Percentiles rank a stretch among this genome's conserved stretches.
Evolutionary conservation across 1,140 invertebrate genomes (phyloP).

Genomic region (Drosophila nebulosa): DNA sequence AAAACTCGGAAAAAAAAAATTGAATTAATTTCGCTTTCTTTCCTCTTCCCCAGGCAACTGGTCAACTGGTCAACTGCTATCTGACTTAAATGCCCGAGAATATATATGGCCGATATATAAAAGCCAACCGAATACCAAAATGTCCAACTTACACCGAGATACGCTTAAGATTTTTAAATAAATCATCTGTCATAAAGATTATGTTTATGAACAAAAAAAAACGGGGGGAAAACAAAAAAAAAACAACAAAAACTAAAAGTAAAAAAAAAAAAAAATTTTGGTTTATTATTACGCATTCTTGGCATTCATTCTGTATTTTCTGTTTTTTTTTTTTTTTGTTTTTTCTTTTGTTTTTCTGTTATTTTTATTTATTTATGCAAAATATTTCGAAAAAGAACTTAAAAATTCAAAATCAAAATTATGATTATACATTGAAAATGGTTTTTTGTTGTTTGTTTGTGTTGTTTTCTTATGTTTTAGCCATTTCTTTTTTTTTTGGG

Average conservation of each 20-base stretch:
- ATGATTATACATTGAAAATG: slow-evolving; percentile 79
- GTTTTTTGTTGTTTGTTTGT: slow-evolving; percentile 41
- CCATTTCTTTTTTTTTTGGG: slow-evolving; percentile 28
- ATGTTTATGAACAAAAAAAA: not conserved
- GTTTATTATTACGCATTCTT: not conserved
- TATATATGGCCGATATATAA: not conserved
- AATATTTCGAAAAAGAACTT: slow-evolving; percentile 81
- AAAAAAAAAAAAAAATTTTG: not conserved
- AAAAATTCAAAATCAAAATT: slow-evolving; percentile 74
- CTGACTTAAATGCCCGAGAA: not conserved
- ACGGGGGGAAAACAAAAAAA: not conserved
- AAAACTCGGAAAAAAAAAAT: too few relatives aligned
- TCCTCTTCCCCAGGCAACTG: not conserved
- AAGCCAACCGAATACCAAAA: not conserved
- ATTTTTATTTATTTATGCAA: slow-evolving; percentile 81
- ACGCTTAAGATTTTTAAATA: slow-evolving; percentile 23
- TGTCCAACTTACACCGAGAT: not conserved
- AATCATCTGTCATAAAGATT: slow-evolving; percentile 32
- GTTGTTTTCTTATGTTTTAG: slow-evolving; percentile 68
- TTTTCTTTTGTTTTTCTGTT: slow-evolving; percentile 72
- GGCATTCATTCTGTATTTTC: not conserved
- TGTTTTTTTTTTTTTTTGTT: slow-evolving; percentile 51
- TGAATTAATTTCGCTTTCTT: not conserved
- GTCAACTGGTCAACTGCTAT: not conserved
- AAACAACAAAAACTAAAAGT: not conserved